phyloP scores from a whole-genome alignment of 2,888 invertebrate genomes.

The Xestia ashworthii region DNA sequence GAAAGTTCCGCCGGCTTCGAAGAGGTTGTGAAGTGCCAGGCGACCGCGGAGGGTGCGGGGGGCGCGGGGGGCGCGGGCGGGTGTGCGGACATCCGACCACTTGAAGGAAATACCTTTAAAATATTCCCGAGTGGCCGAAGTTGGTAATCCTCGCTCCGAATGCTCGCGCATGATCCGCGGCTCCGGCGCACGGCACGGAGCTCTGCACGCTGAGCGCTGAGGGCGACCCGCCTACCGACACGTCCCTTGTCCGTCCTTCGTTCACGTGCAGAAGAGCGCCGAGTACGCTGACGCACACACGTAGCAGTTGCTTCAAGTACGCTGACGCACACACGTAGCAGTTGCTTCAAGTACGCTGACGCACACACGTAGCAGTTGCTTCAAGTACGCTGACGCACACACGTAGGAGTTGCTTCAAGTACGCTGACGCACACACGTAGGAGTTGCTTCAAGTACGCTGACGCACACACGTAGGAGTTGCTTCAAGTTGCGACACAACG shows the following conservation, averaged over 20 bases:
- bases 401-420: too few species aligned
- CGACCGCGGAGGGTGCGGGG: neutral
- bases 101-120: conserved; percentile 28
- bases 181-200: neutral
- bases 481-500: neutral
- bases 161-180: conserved; percentile 13
- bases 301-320: neutral
- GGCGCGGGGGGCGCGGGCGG: too few species aligned
- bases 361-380: neutral
- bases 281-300: neutral
- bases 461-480: neutral
- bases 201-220: neutral
- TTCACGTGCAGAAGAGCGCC: neutral
- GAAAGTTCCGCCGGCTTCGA: conserved; percentile 4
- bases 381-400: neutral
- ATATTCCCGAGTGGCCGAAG: conserved; percentile 14
- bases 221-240: too few species aligned
- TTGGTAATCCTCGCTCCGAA: conserved; percentile 17
- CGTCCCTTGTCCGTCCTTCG: neutral
- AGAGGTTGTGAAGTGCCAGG: conserved; percentile 10
- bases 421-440: neutral
- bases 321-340: too few species aligned
- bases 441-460: too few species aligned
- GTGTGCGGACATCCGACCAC: neutral
- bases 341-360: neutral